Evolutionary conservation across 2,797 vertebrate species (phyloP).

Genomic region (Phrynocephalus forsythii): DNA sequence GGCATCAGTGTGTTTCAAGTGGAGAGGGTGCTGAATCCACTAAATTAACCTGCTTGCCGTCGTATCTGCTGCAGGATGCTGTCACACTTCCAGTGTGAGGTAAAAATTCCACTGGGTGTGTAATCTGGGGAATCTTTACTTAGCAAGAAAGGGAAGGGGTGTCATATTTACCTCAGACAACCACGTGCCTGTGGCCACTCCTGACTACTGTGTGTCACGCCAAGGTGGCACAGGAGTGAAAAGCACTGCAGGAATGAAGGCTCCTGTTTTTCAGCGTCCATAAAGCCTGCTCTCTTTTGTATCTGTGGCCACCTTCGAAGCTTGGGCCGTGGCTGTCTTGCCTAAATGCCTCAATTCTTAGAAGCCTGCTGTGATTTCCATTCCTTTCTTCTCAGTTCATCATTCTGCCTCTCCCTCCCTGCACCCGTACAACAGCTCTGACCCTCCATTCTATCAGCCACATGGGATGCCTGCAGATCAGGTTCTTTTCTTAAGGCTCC

Average conservation of each 20-base stretch:
- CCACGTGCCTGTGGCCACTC: background rate
- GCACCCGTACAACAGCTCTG: background rate
- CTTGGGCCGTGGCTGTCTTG: background rate
- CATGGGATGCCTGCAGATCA: constrained; percentile 4
- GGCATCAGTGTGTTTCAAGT: too few relatives aligned
- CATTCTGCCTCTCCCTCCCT: background rate
- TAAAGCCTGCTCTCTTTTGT: background rate
- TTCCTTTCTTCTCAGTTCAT: background rate
- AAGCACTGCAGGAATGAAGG: background rate
- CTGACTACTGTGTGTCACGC: background rate
- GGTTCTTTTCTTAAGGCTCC: constrained; percentile 11
- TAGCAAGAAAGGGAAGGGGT: background rate
- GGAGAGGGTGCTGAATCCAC: too few relatives aligned
- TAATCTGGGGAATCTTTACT: background rate
- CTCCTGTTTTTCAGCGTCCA: background rate
- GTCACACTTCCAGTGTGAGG: background rate
- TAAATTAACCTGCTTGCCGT: background rate
- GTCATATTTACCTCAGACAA: background rate
- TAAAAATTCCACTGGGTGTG: background rate
- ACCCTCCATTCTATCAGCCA: background rate
- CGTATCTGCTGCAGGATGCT: background rate
- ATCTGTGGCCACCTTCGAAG: background rate
- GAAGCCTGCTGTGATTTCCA: background rate
- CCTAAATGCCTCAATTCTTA: background rate
- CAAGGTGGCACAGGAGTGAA: background rate